Evolutionary conservation across 1,140 invertebrate species (phyloP).

Genomic region (Tyrophagus putrescentiae): DNA sequence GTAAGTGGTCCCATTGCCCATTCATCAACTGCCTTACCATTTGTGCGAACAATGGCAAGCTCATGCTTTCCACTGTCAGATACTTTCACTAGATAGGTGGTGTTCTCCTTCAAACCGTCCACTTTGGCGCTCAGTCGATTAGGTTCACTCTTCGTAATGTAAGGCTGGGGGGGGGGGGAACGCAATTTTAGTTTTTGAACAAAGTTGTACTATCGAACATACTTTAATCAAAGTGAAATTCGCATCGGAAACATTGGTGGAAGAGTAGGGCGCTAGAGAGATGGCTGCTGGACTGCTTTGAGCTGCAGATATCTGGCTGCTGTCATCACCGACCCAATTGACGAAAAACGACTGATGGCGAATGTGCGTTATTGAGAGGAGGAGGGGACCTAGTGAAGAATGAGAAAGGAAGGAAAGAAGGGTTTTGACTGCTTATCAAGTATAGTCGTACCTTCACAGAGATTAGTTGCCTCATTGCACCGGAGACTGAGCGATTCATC

Average conservation of each 20-base stretch:
- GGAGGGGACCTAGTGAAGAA: not conserved
- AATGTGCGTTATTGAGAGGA: not conserved
- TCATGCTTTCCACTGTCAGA: not conserved
- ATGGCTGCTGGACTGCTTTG: not conserved
- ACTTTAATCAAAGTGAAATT: not conserved
- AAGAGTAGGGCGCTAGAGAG: not conserved
- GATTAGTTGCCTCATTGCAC: not conserved
- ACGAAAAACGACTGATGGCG: conserved; percentile 7
- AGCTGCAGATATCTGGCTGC: not conserved
- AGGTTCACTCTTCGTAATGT: conserved; percentile 6
- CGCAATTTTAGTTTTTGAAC: no score
- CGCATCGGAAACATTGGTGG: not conserved
- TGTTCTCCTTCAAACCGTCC: not conserved
- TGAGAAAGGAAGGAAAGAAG: not conserved
- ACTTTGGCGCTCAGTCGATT: not conserved
- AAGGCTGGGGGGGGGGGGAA: not conserved
- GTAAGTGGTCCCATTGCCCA: not conserved
- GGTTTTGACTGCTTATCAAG: no score
- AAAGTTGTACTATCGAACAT: not conserved
- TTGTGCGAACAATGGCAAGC: not conserved
- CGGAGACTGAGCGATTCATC: not conserved
- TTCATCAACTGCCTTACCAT: no score
- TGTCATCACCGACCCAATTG: not conserved
- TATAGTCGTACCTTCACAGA: conserved; percentile 13
- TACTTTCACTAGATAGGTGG: not conserved